Evolutionary conservation across 2,797 vertebrate genomes (phyloP), one percentile per base, ranked within the genome.

Genomic region (Myotis pilosus): DNA sequence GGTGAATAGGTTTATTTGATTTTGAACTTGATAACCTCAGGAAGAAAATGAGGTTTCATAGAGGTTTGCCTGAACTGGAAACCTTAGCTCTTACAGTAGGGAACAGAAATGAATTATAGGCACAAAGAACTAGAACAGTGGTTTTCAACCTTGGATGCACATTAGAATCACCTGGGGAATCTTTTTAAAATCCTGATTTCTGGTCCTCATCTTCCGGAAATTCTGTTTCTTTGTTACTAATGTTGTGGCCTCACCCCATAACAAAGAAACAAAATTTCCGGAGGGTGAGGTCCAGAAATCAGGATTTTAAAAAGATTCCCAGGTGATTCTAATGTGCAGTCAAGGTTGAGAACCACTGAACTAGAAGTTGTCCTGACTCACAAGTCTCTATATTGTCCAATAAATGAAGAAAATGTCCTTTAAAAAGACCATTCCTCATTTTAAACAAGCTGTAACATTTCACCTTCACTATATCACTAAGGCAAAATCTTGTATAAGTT

Each of bases 401-500:
- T 22, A 57, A 97, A 82, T 2, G 93, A 96, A 69, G 79, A 88
- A 55, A 87, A 38, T 23, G 44, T 80, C 87, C 36, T 64, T 95
- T 64, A 30, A 91, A 96, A 97, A 95, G 16, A 44, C 0, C 7
- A 85, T 95, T 68, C 51, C 68, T 91, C 80, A 94, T 97, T 97
- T 98, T 93, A 92, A 94, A 97, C 81, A 95, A 97, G 49, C 62
- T 94, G 36, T 75, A 95, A 71, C 79, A 96, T 97, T 98, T 97
- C 55, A 91, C 97, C 96, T 89, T 97, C 49, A 76, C 90, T 89
- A 30, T 66, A 95, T 84, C 86, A 94, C 87, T 82, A 97, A 96
- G 44, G 72, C 62, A 94, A 95, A 94, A 71, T 69, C 80, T 94
- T 92, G 75, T 74, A 62, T 95, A 97, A 97, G 91, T 97, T 97